A percentile compares a stretch with the other conserved stretches of the same genome.
These are phyloP conservation scores for Petrocephalus zakoni DNA, from an alignment of 2,113 vertebrate genomes.

Conservation along the genomic window DNA sequence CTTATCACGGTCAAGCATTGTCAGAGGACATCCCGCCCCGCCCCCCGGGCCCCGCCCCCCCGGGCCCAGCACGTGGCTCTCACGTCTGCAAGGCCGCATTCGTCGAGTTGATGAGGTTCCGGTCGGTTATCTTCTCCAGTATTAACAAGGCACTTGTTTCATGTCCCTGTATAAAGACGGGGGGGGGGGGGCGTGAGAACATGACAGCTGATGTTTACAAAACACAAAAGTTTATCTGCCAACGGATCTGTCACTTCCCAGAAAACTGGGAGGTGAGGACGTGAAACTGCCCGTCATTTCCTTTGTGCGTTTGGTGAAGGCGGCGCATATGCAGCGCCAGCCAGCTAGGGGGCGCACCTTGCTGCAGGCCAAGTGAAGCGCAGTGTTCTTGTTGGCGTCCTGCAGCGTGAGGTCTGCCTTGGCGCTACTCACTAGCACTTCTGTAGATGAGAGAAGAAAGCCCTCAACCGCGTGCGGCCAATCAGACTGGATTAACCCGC, in stretches of 20 bases:
- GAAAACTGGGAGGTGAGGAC: background rate
- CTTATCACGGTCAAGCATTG: background rate
- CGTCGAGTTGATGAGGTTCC: constrained; percentile 98
- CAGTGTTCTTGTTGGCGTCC: constrained; percentile 90
- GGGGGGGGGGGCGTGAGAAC: background rate
- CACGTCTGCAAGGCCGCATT: constrained; percentile 98
- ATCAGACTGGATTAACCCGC: background rate
- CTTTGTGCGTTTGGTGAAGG: background rate
- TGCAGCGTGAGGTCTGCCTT: constrained; percentile 95
- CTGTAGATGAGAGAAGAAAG: constrained; percentile 52
- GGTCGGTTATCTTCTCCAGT: constrained; percentile 93
- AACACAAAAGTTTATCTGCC: background rate
- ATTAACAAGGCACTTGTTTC: constrained; percentile 99
- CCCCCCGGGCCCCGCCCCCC: background rate
- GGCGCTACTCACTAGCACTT: constrained; percentile 95
- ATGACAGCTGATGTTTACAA: background rate
- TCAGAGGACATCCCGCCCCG: background rate
- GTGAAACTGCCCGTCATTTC: background rate
- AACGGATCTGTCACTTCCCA: background rate
- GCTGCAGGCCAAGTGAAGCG: constrained; percentile 95
- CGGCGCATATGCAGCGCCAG: background rate
- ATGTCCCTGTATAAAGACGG: constrained; percentile 76
- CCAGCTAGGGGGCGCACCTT: constrained; percentile 67
- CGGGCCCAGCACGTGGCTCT: constrained; percentile 41
- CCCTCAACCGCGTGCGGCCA: background rate